Evolutionary conservation across 2,888 invertebrate genomes (phyloP), one percentile per base, ranked within the genome.

Genomic region (Andrena trimmerana): DNA sequence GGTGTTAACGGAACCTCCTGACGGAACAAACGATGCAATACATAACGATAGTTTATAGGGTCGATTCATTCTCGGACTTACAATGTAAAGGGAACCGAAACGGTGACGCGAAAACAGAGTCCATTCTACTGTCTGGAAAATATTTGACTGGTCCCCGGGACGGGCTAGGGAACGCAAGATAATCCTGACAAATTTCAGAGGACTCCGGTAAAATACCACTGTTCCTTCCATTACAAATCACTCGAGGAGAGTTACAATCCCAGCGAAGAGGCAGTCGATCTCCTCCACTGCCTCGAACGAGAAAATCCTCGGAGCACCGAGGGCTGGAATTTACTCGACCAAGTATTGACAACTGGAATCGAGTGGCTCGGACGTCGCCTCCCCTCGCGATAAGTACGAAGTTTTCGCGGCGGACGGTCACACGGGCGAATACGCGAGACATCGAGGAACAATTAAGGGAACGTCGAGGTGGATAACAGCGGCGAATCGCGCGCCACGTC

Each of bases 391-490:
- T 31, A 69, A 75, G 48, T 42, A 42, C 10, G 20, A 31, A 48
- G n/a, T n/a, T 31, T 29, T 16, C n/a, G 5, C n/a, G 2, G 8
- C 29, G 2, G 7, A 1, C 27, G 5, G 3, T 36, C 6, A 10
- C 5, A 7, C 2, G 20, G 27, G 42, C 42, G 42, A 42, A 16
- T 24, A 57, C 24, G 59, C 59, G 57, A 74, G 48, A 69, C 50
- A 75, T 74, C 73, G 72, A 48, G 66, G 57, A 3, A 71, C 60
- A 83, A 85, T 81, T 76, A 74, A 81, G 73, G 79, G 82, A 84
- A 85, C 70, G 63, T 57, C 63, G 65, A 27, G 80, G 80, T 85
- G 87, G 82, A 84, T 81, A 78, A 73, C 76, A 60, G 66, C 73
- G 75, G 80, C 60, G 86, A 79, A 83, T 84, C 80, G 80, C 71